Base-by-base conservation (phyloP, 2,797 vertebrate genomes). In the Neosalanx taihuensis region DNA sequence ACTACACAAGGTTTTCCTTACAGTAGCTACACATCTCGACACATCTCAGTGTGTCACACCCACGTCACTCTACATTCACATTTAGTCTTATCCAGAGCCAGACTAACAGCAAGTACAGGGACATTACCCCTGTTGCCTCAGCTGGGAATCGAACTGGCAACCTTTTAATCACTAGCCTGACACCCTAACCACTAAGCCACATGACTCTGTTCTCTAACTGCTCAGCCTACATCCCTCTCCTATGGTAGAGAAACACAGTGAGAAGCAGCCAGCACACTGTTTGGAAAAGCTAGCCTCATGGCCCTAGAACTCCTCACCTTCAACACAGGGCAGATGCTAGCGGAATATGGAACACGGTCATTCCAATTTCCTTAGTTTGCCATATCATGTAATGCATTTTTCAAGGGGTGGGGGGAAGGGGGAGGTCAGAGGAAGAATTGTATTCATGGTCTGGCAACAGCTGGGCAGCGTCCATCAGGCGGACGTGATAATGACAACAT, bases 401-500 rank as follows among this genome's bases (percentile, higher is more conserved):
- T 70, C 79, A 69, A 76, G 83, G 81, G 41, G 41, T 46, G 41
- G 41, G 41, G 74, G 74, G 79, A 80, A 80, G 82, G 73, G 61
- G 72, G 13, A 33, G 51, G 61, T 76, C 76, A 20, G 56, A 72
- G 12, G 10, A 46, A 46, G 41, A 92, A 91, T 90, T 85, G 85
- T 84, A 84, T 89, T 90, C 76, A 76, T 76, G 77, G 63, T 74
- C n/a, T 64, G 9, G 77, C 72, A 84, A 87, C 90, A 92, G 92
- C 90, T 91, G 85, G 41, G 74, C 83, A 81, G 83, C 80, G 20
- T 80, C 79, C 5, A n/a, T 37, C 18, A 58, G n/a, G 76, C 81
- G 83, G 86, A 90, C 86, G 85, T 87, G 87, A 86, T 89, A 89
- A 92, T 89, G 88, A 88, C 85, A 84, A 83, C 58, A 73, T 67